phyloP scores from a whole-genome alignment of 2,113 vertebrate species.

The Oryzias curvinotus region DNA sequence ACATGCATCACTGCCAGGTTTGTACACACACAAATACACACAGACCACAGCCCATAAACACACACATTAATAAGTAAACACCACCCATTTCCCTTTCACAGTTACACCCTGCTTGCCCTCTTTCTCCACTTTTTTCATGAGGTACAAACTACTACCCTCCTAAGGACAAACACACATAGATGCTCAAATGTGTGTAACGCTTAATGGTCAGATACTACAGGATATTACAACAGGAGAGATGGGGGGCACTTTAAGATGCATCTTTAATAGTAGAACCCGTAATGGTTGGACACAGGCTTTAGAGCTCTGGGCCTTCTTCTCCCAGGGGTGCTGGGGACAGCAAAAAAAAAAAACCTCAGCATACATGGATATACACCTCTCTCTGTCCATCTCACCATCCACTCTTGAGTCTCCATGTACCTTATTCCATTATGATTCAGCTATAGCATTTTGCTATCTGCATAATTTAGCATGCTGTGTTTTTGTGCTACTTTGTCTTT shows the following conservation, averaged over 20 bases:
- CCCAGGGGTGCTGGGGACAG: constrained; percentile 70
- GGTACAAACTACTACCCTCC: constrained; percentile 46
- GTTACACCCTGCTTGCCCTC: constrained; percentile 27
- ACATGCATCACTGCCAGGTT: constrained; percentile 71
- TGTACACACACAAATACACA: constrained; percentile 43
- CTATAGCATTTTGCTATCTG: constrained; percentile 63
- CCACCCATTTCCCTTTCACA: constrained; percentile 60
- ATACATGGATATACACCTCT: constrained; percentile 30
- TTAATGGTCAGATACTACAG: constrained; percentile 57
- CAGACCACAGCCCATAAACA: constrained; percentile 63
- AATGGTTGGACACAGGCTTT: constrained; percentile 28
- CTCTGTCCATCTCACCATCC: constrained; percentile 61
- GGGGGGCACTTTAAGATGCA: constrained; percentile 61
- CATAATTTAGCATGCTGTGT: constrained; percentile 76
- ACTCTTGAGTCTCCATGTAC: constrained; percentile 50
- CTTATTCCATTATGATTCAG: constrained; percentile 54
- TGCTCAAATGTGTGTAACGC: constrained; percentile 28
- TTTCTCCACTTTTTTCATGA: constrained; percentile 11
- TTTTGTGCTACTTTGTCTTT: constrained; percentile 66
- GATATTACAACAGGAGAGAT: constrained; percentile 24
- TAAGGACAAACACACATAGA: constrained; percentile 51
- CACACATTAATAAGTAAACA: constrained; percentile 79
- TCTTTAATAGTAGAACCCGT: constrained; percentile 66
- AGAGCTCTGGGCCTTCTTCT: constrained; percentile 54
- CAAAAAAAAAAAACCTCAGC: constrained; percentile 57